A percentile compares a stretch with the other conserved stretches of the same genome.
Conservation (phyloP, 2,113 vertebrate genomes). For the Tringa solitaria region DNA sequence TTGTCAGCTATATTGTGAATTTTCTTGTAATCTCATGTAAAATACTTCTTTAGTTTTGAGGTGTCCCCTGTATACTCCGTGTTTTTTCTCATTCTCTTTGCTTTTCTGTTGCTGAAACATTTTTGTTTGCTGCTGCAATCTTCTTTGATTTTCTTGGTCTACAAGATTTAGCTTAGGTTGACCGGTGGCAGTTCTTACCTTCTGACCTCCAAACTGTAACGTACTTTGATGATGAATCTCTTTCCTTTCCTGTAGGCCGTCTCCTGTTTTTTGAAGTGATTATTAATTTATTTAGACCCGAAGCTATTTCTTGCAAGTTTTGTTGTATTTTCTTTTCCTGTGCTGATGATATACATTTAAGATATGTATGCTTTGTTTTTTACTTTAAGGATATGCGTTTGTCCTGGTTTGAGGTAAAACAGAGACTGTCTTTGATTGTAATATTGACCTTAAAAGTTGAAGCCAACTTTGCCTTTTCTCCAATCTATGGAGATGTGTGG, state of each 20-base stretch:
- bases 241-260: not conserved
- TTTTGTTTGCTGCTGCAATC: not conserved
- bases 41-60: not conserved
- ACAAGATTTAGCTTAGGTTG: not conserved
- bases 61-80: fast-evolving
- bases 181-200: not conserved
- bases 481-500: not conserved
- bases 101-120: not conserved
- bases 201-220: not conserved
- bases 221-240: not conserved
- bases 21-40: not conserved
- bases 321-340: not conserved
- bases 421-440: not conserved
- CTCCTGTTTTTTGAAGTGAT: not conserved
- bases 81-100: not conserved
- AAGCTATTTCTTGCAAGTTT: not conserved
- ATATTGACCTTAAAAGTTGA: not conserved
- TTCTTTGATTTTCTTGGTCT: not conserved
- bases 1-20: not conserved
- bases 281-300: not conserved
- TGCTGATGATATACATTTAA: not conserved
- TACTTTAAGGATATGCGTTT: not conserved
- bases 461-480: not conserved
- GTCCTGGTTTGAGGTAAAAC: not conserved
- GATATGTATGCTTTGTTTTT: not conserved